Evolutionary conservation across 2,888 invertebrate genomes (phyloP).

Genomic region (Drosophila mimetica): DNA sequence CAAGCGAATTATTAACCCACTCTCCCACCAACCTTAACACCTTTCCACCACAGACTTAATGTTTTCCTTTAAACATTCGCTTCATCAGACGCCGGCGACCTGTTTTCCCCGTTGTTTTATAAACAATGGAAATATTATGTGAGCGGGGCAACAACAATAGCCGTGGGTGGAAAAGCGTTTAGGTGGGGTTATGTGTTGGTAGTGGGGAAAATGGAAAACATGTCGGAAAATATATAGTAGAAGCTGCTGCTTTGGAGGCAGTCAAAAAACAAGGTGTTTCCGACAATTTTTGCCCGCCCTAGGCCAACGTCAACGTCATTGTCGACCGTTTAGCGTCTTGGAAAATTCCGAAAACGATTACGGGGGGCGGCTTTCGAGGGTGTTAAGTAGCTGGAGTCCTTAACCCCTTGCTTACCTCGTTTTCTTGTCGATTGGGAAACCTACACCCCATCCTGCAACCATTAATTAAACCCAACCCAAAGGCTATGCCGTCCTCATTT

Average conservation of each 20-base stretch:
- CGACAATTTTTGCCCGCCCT: conserved; percentile 53
- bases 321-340: conserved; percentile 47
- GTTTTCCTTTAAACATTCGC: conserved; percentile 32
- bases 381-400: conserved; percentile 35
- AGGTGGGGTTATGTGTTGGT: neutral
- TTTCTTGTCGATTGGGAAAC: conserved; percentile 65
- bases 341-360: conserved; percentile 40
- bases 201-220: neutral
- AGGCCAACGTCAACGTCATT: conserved; percentile 45
- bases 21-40: neutral
- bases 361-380: conserved; percentile 13
- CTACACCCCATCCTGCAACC: conserved; percentile 28
- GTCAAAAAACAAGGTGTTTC: conserved; percentile 70
- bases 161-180: conserved; percentile 11
- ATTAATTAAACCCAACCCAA: conserved; percentile 10
- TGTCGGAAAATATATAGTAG: conserved; percentile 17
- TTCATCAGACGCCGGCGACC: conserved; percentile 46
- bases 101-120: conserved; percentile 60
- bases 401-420: conserved; percentile 16
- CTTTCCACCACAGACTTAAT: conserved; percentile 3
- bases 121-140: conserved; percentile 73
- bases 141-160: conserved; percentile 42
- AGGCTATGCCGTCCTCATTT: conserved; percentile 7
- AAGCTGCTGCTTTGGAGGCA: conserved; percentile 9
- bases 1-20: conserved; percentile 10